Base-by-base conservation (phyloP, 2,888 invertebrate species). In the Spilosoma lubricipeda region DNA sequence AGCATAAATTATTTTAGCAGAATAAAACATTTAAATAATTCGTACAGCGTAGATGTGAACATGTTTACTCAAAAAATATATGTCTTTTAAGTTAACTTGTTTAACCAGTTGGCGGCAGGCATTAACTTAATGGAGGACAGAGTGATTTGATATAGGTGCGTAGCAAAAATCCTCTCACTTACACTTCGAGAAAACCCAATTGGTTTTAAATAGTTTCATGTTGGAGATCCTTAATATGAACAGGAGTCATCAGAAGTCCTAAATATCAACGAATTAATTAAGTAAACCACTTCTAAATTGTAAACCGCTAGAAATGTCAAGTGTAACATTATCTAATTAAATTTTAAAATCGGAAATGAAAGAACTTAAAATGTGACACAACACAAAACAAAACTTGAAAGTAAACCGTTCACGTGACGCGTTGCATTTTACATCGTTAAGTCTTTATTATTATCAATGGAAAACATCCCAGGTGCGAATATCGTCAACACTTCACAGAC, bases 341-440 rank as follows among this genome's bases (percentile, higher is more conserved):
- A 76, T 70, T 15, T 73, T 81, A 42, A 74, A 68, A 67, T 72
- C 36, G 78, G 80, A 82, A 79, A 81, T 27, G 42, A 23, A 83
- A 84, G 78, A 90, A 91, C 90, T 90, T 88, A 91, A 93, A 92
- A 90, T 91, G 92, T 93, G 93, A 93, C 94, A 95, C 94, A 89
- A 91, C 93, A 92, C 90, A 89, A 89, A 90, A 91, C 86, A 89
- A 89, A 90, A 92, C 88, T 90, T 90, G 91, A 93, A 93, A 92
- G 91, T 92, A 88, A 92, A 92, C 92, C 91, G 91, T 93, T 93
- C 91, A 92, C 93, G 90, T 88, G 92, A 86, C 88, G 88, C 88
- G 90, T 89, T 88, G 89, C 88, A 85, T 86, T 87, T 88, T 83
- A 86, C 84, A 85, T 83, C 82, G 87, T 86, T 83, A 82, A 87